These are phyloP conservation scores for Eupithecia dodoneata DNA, from an alignment of 2,888 invertebrate genomes.

Conservation along the genomic window DNA sequence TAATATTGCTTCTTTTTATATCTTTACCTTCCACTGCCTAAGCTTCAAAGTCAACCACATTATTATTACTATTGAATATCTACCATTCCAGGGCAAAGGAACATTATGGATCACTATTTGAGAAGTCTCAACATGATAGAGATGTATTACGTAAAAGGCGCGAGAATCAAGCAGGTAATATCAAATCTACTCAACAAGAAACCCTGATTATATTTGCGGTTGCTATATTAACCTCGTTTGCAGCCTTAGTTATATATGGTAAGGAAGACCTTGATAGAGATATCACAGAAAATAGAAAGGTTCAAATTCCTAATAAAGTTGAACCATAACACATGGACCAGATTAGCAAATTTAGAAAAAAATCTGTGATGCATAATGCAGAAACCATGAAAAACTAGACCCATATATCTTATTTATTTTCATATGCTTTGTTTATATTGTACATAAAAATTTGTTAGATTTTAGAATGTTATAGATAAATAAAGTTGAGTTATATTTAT, in stretches of 20 bases:
- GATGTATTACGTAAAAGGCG: constrained; percentile 53
- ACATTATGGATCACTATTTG: constrained; percentile 79
- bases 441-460: constrained; percentile 54
- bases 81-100: constrained; percentile 70
- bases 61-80: neutral
- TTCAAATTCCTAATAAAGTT: constrained; percentile 10
- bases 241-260: constrained; percentile 57
- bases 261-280: constrained; percentile 62
- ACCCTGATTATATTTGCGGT: constrained; percentile 56
- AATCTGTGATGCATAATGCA: neutral
- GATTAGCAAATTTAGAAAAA: neutral
- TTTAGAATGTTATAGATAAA: constrained; percentile 53
- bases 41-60: neutral
- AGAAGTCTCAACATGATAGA: constrained; percentile 61
- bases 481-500: constrained; percentile 34
- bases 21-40: neutral
- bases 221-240: constrained; percentile 54
- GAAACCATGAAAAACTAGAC: constrained; percentile 25
- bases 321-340: neutral
- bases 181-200: constrained; percentile 58
- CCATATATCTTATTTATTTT: constrained; percentile 40
- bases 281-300: constrained; percentile 36
- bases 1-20: neutral
- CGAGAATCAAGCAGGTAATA: constrained; percentile 45
- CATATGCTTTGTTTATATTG: constrained; percentile 61